Percentiles rank a stretch among this genome's conserved stretches.
Evolutionary conservation across 2,797 vertebrate species (phyloP).

Genomic region (Gallinago nigripennis): DNA sequence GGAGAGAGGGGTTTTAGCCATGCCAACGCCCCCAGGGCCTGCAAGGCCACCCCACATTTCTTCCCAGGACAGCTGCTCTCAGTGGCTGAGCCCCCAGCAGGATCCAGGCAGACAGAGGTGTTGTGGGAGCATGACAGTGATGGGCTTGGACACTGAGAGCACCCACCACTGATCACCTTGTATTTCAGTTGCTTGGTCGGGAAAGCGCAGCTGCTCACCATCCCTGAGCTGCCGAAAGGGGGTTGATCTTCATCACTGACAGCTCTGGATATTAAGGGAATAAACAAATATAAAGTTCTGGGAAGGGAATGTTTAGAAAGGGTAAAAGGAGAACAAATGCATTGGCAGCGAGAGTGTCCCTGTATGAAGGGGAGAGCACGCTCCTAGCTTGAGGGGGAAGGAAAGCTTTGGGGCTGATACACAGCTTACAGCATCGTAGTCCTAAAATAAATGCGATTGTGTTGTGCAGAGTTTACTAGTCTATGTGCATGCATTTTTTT

Average conservation of each 20-base stretch:
- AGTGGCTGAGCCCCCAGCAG: fast-evolving
- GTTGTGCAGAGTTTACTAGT: not conserved
- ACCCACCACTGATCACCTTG: too few relatives aligned
- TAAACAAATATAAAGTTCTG: constrained; percentile 14
- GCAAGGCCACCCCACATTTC: not conserved
- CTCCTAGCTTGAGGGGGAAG: not conserved
- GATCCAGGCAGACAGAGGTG: not conserved
- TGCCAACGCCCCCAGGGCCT: fast-evolving
- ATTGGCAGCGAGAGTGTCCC: not conserved
- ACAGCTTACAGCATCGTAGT: not conserved
- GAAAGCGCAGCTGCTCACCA: not conserved
- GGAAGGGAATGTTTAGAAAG: not conserved
- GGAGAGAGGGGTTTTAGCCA: not conserved
- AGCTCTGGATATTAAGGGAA: constrained; percentile 25
- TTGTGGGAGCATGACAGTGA: not conserved
- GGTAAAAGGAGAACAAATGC: not conserved
- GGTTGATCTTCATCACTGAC: constrained; percentile 29
- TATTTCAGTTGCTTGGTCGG: not conserved
- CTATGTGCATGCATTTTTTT: not conserved
- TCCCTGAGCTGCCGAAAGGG: not conserved
- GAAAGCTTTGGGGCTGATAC: not conserved
- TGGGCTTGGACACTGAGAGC: not conserved
- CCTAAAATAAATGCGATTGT: constrained; percentile 11
- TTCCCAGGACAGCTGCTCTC: not conserved
- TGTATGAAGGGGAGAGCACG: not conserved